A percentile compares a stretch with the other conserved stretches of the same genome.
Conservation (phyloP, 1,140 invertebrate species). For the Lepidurus packardi region DNA sequence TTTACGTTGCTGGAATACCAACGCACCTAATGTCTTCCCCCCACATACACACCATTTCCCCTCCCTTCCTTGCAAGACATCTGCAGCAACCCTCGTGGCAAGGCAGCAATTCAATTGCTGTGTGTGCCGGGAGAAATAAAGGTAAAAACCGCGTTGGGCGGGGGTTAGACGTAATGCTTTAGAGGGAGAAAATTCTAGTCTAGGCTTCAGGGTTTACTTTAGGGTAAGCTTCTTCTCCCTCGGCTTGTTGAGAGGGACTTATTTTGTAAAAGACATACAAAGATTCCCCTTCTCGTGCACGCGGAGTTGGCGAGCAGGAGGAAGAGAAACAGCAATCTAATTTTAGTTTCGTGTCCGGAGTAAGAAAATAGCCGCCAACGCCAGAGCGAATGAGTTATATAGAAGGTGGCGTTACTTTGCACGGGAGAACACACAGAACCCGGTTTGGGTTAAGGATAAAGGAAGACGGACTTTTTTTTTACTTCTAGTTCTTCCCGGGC, state of each 20-base stretch:
- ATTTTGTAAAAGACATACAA: no score
- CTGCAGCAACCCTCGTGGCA: neutral
- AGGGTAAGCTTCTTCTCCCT: no score
- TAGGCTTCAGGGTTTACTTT: no score
- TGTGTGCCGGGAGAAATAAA: neutral
- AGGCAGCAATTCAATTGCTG: constrained; percentile 6
- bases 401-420: neutral
- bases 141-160: neutral
- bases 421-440: no score
- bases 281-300: no score
- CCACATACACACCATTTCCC: neutral
- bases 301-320: neutral
- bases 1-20: constrained; percentile 7
- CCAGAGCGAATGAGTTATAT: neutral
- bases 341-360: constrained; percentile 14
- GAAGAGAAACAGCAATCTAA: neutral
- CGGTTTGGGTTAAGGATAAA: neutral
- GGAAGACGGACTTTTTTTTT: neutral
- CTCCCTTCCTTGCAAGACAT: neutral
- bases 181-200: no score
- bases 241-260: no score
- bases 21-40: neutral
- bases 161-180: no score
- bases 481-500: neutral
- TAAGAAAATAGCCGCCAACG: neutral